Evolutionary conservation across 2,888 invertebrate genomes (phyloP), one percentile per base, ranked within the genome.

Genomic region (Gryllus longicercus): DNA sequence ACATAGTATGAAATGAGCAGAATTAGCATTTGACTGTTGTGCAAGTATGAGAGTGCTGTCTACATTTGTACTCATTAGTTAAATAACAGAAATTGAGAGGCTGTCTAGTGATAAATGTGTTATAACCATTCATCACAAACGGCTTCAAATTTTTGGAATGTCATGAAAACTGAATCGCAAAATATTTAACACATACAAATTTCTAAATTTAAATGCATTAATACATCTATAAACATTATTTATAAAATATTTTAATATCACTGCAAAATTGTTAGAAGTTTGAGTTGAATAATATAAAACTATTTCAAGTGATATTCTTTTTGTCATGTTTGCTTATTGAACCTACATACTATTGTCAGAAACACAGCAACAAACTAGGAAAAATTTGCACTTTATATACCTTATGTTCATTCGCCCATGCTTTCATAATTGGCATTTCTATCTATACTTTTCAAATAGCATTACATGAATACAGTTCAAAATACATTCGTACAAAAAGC

Each of bases 321-420:
- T 63, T 63, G 63, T 63, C 63, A 63, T 63, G 14, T n/a, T 63
- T 38, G 38, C 38, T 38, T 38, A 38, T n/a, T 63, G 63, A 14
- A 63, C n/a, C n/a, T 63, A 63, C 63, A 18, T 18, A n/a, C 63
- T 63, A 63, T 63, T 63, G 63, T 63, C 63, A 63, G 63, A 63
- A 63, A 63, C 63, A 63, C 63, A 63, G 63, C 63, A 63, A 63
- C 63, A 63, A 63, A 63, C 14, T n/a, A 63, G 63, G 63, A 63
- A 63, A 63, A 18, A 18, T 63, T 63, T 14, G 14, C n/a, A 18
- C n/a, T n/a, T 63, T 18, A 14, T n/a, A 16, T 18, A n/a, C 16
- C 4, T 63, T 63, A 18, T 63, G 16, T 63, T 63, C 63, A 63
- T 63, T 18, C 63, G n/a, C 63, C 14, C 14, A 63, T 63, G n/a